These are phyloP conservation scores for Tachycineta bicolor DNA, from an alignment of 2,113 vertebrate genomes.

Conservation along the genomic window DNA sequence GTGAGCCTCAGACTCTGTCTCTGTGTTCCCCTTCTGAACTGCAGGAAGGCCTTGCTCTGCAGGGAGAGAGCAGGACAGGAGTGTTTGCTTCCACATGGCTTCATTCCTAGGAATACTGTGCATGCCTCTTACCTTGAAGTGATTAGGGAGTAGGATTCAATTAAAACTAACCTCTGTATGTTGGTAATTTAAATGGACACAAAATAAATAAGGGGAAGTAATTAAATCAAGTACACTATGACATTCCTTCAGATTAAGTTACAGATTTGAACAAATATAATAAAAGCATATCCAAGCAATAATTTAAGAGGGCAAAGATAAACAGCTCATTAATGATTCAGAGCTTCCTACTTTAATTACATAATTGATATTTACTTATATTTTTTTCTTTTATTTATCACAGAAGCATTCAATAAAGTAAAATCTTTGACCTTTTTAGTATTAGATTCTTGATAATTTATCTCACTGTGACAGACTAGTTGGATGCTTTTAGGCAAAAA, in stretches of 20 bases:
- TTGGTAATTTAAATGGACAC: background rate
- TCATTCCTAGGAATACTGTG: background rate
- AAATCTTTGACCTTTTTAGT: background rate
- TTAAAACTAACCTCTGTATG: background rate
- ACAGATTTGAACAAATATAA: background rate
- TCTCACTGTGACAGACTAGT: background rate
- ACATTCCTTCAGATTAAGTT: background rate
- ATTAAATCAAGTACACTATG: background rate
- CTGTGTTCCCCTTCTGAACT: background rate
- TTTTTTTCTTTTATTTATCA: background rate
- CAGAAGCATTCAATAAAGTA: background rate
- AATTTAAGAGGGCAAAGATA: background rate
- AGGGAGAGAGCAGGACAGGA: background rate
- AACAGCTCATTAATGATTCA: background rate
- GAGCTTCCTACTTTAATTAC: background rate
- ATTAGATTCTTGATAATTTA: background rate
- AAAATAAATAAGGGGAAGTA: background rate
- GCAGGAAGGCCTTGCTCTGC: background rate
- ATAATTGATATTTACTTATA: background rate
- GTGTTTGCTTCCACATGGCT: background rate
- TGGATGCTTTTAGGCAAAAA: background rate
- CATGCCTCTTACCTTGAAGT: background rate
- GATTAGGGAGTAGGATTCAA: background rate
- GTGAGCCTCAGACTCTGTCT: background rate
- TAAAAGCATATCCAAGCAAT: background rate